Conservation (phyloP, 2,113 vertebrate species). For the Noctilio leporinus region DNA sequence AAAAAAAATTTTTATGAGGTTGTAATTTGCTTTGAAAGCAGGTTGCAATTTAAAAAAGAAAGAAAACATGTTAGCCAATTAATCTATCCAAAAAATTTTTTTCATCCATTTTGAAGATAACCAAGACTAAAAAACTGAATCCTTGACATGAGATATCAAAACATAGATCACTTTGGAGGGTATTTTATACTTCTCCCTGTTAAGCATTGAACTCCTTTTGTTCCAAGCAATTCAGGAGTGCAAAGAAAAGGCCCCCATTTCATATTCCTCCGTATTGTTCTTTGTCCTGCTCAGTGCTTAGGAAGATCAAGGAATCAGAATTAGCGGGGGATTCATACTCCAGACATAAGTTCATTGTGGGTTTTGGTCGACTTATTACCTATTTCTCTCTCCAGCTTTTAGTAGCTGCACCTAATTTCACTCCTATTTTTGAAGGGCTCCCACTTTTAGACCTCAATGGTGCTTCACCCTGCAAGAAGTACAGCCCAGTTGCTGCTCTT, state of each 20-base stretch:
- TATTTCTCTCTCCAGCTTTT: neutral
- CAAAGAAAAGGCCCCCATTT: neutral
- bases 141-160: neutral
- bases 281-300: neutral
- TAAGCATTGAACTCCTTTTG: neutral
- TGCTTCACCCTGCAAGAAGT: neutral
- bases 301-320: neutral
- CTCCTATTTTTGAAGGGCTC: neutral
- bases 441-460: neutral
- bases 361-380: neutral
- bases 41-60: neutral
- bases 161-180: neutral
- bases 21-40: slow-evolving; percentile 53
- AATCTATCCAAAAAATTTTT: neutral
- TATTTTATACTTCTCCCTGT: neutral
- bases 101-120: neutral
- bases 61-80: slow-evolving; percentile 3
- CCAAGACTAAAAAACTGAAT: neutral
- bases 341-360: neutral
- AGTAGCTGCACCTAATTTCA: neutral
- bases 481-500: neutral
- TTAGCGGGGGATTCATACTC: neutral
- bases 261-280: neutral
- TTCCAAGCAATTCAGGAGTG: neutral
- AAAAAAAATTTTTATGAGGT: slow-evolving; percentile 5